Base-by-base conservation (phyloP, 2,888 invertebrate genomes). In the Isoperla grammatica region DNA sequence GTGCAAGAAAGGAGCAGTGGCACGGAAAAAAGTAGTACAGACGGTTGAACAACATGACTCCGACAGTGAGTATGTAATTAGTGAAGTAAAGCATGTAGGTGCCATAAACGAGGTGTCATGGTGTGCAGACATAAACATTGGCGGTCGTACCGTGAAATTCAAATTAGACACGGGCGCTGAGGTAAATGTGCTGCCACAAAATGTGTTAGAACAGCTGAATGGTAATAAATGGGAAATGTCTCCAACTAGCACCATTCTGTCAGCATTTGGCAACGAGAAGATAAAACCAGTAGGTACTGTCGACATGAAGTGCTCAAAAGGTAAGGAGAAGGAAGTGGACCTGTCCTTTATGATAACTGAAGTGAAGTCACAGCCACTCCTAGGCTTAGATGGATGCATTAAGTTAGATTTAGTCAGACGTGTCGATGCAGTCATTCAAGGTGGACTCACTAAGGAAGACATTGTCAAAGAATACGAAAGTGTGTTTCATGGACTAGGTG, bases 401-500 rank as follows among this genome's bases (percentile, higher is more conserved):
- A 20, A 19, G 5, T 49, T 49, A n/a, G 13, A 19, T 46, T 17
- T 46, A 5, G 12, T 15, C 15, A 13, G 20, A 19, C 15, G 19
- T 13, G 17, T 46, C 3, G 50, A 50, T 6, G 29, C 35, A 29
- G 50, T 50, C 5, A n/a, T 9, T 1, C 4, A 29, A 4, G 13
- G 15, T 15, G 13, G 50, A 17, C 13, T 2, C 13, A 50, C 35
- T n/a, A 50, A 50, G 17, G 50, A 50, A 5, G 9, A 50, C 11
- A 13, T 50, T 15, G 37, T 50, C 9, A n/a, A 13, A 50, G 50
- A 50, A 9, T 50, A 17, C 15, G 12, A 35, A 15, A 35, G 35
- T 35, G 48, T 50, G 37, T 50, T 50, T 50, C 2, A 13, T 35
- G 50, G 50, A n/a, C n/a, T 50, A 29, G 50, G 50, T n/a, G 13